A percentile compares a stretch with the other conserved stretches of the same genome.
These are phyloP conservation scores for Pristionchus maxplancki DNA, from an alignment of 2,888 invertebrate genomes.

Conservation along the genomic window DNA sequence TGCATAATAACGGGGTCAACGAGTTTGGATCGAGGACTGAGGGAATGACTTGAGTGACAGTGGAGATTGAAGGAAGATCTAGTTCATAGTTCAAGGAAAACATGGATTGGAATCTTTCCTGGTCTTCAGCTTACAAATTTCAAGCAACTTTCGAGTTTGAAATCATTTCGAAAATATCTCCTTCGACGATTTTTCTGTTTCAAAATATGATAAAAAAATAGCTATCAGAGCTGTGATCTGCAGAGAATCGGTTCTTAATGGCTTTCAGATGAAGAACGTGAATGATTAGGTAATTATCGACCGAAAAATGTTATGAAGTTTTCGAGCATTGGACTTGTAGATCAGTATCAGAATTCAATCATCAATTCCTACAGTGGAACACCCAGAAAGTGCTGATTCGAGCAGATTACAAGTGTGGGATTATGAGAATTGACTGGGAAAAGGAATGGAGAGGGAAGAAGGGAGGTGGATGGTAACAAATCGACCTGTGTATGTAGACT, in stretches of 20 bases:
- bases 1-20: constrained; percentile 42
- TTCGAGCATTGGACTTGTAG: too few species aligned
- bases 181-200: too few species aligned
- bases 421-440: background rate
- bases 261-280: too few species aligned
- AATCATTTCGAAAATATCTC: too few species aligned
- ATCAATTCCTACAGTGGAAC: background rate
- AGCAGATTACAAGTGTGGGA: background rate
- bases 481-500: background rate
- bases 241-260: too few species aligned
- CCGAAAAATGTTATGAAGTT: too few species aligned
- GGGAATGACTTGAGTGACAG: background rate
- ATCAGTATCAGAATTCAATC: background rate
- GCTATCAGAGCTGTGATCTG: too few species aligned
- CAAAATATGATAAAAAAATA: too few species aligned
- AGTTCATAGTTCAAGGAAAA: background rate
- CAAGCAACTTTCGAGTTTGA: too few species aligned
- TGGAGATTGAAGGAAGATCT: background rate
- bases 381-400: background rate
- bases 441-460: background rate
- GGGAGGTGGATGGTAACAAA: background rate
- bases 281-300: too few species aligned
- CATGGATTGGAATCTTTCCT: too few species aligned
- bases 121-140: background rate
- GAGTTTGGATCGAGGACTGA: background rate